A percentile compares a stretch with the other conserved stretches of the same genome.
Conservation (phyloP, 2,113 vertebrate species). For the Pedionomus torquatus region DNA sequence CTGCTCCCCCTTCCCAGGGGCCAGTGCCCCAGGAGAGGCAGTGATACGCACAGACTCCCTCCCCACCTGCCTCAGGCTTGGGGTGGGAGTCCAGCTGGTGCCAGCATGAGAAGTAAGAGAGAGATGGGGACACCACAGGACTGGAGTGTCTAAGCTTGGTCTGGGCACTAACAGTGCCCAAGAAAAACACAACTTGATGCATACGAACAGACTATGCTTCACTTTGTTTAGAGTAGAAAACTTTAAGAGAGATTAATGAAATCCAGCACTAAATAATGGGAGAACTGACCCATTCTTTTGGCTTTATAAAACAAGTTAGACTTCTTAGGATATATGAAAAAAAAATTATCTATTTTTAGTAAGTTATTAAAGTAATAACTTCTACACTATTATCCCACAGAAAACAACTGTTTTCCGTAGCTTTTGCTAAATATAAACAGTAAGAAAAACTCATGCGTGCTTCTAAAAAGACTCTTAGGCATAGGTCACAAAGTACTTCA, state of each 20-base stretch:
- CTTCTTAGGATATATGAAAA: not conserved
- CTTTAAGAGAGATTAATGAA: not conserved
- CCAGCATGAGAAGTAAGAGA: rapidly evolving
- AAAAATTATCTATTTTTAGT: rapidly evolving
- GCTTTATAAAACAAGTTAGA: not conserved
- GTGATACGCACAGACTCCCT: not conserved
- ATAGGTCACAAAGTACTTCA: not conserved
- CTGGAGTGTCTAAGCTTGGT: not conserved
- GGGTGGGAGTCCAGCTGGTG: not conserved
- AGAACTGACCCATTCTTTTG: not conserved
- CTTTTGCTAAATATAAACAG: not conserved
- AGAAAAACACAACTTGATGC: not conserved
- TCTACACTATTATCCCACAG: not conserved
- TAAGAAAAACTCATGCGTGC: not conserved
- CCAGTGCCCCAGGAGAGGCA: not conserved
- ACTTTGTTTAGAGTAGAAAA: not conserved
- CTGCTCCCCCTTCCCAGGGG: not conserved
- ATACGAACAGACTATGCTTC: rapidly evolving
- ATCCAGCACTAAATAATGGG: not conserved
- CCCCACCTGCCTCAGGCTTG: not conserved
- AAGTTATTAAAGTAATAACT: not conserved
- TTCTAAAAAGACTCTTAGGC: not conserved
- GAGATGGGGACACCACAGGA: not conserved
- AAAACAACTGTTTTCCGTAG: constrained; percentile 5
- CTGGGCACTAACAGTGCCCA: not conserved